Percentiles rank a stretch among this genome's conserved stretches.
phyloP scores from a whole-genome alignment of 2,113 vertebrate species.

The Microtus montanus region DNA sequence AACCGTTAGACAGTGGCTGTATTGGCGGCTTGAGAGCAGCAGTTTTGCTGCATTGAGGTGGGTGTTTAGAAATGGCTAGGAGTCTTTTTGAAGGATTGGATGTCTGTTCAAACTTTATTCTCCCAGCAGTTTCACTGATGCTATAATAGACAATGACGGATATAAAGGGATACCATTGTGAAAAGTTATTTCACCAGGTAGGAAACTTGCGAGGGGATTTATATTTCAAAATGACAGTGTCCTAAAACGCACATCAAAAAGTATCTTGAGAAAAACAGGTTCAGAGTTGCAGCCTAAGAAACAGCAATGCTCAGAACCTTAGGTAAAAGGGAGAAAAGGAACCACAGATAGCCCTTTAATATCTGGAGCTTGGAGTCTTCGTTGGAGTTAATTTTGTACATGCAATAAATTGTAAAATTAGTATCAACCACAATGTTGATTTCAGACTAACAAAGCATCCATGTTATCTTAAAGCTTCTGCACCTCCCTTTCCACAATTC shows the following conservation, averaged over 20 bases:
- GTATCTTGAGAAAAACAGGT: conserved; percentile 66
- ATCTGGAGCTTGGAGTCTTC: not conserved
- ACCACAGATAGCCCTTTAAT: not conserved
- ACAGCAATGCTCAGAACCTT: not conserved
- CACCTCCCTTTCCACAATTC: not conserved
- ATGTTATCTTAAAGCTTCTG: not conserved
- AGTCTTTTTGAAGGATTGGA: conserved; percentile 28
- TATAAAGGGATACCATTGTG: conserved; percentile 64
- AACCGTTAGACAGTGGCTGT: not conserved
- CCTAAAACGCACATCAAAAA: conserved; percentile 70
- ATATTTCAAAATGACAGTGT: conserved; percentile 79
- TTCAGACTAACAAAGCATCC: not conserved
- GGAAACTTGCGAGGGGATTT: conserved; percentile 67
- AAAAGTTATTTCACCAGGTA: conserved; percentile 76
- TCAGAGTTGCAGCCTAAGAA: conserved; percentile 25
- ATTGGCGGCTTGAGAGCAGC: not conserved
- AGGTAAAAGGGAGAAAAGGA: not conserved
- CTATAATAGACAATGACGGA: conserved; percentile 63
- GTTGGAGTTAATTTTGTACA: not conserved
- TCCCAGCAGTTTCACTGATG: conserved; percentile 53
- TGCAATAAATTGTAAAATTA: not conserved
- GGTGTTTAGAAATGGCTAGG: not conserved
- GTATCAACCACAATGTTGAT: not conserved
- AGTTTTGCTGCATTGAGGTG: not conserved
- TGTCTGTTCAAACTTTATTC: conserved; percentile 60